Conservation (phyloP, 2,888 invertebrate genomes). For the Tetrapedia diversipes region DNA sequence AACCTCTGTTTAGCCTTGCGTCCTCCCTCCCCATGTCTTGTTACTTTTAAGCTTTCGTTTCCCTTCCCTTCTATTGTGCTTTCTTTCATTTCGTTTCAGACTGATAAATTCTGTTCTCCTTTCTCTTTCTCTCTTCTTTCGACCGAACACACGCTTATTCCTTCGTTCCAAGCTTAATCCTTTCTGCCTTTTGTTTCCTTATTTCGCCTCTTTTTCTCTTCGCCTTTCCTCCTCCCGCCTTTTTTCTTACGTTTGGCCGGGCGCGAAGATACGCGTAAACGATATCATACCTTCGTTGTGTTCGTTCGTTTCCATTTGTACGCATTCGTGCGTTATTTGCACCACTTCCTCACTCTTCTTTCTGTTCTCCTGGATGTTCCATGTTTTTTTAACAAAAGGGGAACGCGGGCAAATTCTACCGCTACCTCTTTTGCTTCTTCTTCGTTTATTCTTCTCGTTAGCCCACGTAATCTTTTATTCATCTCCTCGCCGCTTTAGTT, state of each 20-base stretch:
- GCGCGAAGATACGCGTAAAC: slow-evolving; percentile 47
- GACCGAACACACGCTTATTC: background rate
- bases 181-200: slow-evolving; percentile 29
- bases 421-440: background rate
- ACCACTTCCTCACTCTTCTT: background rate
- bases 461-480: slow-evolving; percentile 40
- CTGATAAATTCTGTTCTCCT: slow-evolving; percentile 47
- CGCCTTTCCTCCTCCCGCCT: background rate
- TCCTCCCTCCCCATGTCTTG: slow-evolving; percentile 32
- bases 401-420: slow-evolving; percentile 22
- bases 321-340: slow-evolving; percentile 18
- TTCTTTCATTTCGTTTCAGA: slow-evolving; percentile 51
- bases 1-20: slow-evolving; percentile 30
- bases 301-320: slow-evolving; percentile 16
- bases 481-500: slow-evolving; percentile 14
- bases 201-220: background rate
- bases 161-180: slow-evolving; percentile 8
- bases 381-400: background rate
- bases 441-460: slow-evolving; percentile 12
- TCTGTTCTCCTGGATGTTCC: too few species aligned
- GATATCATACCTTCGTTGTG: background rate
- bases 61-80: slow-evolving; percentile 28
- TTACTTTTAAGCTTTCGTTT: slow-evolving; percentile 51
- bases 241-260: slow-evolving; percentile 23
- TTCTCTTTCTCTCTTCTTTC: slow-evolving; percentile 4